Percentiles rank a stretch among this genome's conserved stretches.
phyloP scores from a whole-genome alignment of 2,888 invertebrate species.

The Orthosia gothica region DNA sequence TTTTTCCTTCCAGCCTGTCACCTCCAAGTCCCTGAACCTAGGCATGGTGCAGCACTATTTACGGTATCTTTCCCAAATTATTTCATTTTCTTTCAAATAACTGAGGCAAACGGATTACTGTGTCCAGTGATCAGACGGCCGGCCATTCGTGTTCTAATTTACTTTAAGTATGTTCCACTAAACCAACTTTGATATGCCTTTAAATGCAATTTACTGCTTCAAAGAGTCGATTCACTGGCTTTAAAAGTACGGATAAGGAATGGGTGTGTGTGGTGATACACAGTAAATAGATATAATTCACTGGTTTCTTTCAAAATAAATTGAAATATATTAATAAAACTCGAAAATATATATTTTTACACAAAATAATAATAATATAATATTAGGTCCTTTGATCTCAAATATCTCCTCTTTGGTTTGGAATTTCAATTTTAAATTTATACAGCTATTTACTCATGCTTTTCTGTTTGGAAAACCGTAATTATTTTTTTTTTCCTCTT shows the following conservation, averaged over 20 bases:
- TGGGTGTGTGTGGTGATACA: not conserved
- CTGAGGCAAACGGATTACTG: slow-evolving; percentile 27
- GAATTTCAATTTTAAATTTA: too few relatives aligned
- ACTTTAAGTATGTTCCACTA: slow-evolving; percentile 38
- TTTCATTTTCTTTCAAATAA: slow-evolving; percentile 6
- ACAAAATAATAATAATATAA: too few relatives aligned
- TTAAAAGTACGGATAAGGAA: slow-evolving; percentile 30
- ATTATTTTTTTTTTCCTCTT: too few relatives aligned
- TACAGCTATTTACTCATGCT: too few relatives aligned
- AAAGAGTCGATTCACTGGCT: slow-evolving; percentile 16
- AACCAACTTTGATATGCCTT: slow-evolving; percentile 44
- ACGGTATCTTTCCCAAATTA: slow-evolving; percentile 4
- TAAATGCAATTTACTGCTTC: slow-evolving; percentile 41
- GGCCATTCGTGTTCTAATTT: slow-evolving; percentile 29
- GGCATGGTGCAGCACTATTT: not conserved
- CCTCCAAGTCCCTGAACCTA: not conserved
- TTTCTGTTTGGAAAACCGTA: too few relatives aligned
- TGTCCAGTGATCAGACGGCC: slow-evolving; percentile 28
- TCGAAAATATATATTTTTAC: not conserved
- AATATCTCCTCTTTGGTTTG: too few relatives aligned
- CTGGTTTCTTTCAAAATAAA: not conserved
- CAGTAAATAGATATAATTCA: not conserved
- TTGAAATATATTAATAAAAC: not conserved
- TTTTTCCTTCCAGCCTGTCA: not conserved
- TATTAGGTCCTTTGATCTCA: too few relatives aligned